Base-by-base conservation (phyloP, 1,140 invertebrate genomes). In the Ostrea denselamellosa region DNA sequence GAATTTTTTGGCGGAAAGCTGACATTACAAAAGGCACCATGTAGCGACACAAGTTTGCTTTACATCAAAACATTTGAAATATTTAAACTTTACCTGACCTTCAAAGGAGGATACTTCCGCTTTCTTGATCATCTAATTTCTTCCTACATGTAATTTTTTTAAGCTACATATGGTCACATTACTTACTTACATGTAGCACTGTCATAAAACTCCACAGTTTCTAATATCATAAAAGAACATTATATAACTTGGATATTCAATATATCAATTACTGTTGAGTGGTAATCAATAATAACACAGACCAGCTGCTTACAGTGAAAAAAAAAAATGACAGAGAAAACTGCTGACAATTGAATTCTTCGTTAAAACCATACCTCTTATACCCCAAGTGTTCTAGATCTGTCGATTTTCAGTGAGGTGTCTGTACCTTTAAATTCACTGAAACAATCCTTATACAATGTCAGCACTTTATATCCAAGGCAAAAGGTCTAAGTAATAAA, bases 51-150 rank as follows among this genome's bases (percentile, higher is more conserved):
- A 12, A 28, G 14, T 77, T 77, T 77, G 14, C 28, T 71, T 77
- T 77, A 28, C 22, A 77, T 77, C 28, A 34, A 77, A 77, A 77
- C 68, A 77, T 77, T 77, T 77, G 68, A 77, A 77, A 77, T 77
- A 77, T 77, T 22, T 77, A 77, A 77, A 77, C 68, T 77, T 25
- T 77, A 25, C 68, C 28, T 77, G 68, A 77, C 68, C 68, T 77
- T 25, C 68, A 12, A 77, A 28, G 22, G 28, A 77, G 68, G 28
- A 77, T 34, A 77, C 68, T 77, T 77, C 68, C 68, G 68, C 28
- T 77, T 77, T 77, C 68, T 77, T 77, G 68, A 77, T 77, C 68
- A 77, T 77, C 68, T 77, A 25, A 77, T 77, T 77, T 77, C 68
- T 77, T 3, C 25, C 10, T 77, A 25, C 68, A 28, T 77, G 28